Evolutionary conservation across 1,140 invertebrate species (phyloP).

Genomic region (Scaptomyza montana): DNA sequence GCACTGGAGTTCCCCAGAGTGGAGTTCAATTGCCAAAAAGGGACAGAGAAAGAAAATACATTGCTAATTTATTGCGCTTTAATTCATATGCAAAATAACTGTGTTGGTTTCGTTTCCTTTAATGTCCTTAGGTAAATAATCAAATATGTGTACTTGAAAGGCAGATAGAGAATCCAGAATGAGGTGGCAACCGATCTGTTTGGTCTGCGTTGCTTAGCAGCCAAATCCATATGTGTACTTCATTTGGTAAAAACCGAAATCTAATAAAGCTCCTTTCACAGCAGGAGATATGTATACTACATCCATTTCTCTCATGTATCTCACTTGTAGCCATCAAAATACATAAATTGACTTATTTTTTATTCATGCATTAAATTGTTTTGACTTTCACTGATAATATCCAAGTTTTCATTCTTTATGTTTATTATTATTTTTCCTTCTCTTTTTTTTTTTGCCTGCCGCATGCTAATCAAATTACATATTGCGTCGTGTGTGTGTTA

Average conservation of each 20-base stretch:
- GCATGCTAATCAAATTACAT: slow-evolving; percentile 80
- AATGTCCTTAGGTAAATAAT: slow-evolving; percentile 72
- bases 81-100: slow-evolving; percentile 78
- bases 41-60: slow-evolving; percentile 18
- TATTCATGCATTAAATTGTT: slow-evolving; percentile 82
- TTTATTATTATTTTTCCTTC: slow-evolving; percentile 61
- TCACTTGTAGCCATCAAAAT: neutral
- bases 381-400: slow-evolving; percentile 74
- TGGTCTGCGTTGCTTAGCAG: slow-evolving; percentile 30
- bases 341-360: slow-evolving; percentile 54
- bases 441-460: slow-evolving; percentile 28
- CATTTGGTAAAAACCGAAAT: slow-evolving; percentile 41
- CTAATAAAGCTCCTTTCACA: slow-evolving; percentile 63
- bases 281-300: slow-evolving; percentile 43
- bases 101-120: slow-evolving; percentile 47
- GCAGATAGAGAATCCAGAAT: slow-evolving; percentile 9
- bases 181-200: slow-evolving; percentile 7
- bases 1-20: neutral
- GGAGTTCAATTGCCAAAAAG: slow-evolving; percentile 44
- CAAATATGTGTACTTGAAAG: slow-evolving; percentile 65
- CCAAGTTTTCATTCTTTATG: slow-evolving; percentile 70
- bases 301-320: slow-evolving; percentile 16
- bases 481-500: slow-evolving; percentile 28
- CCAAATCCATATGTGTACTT: slow-evolving; percentile 50
- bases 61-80: slow-evolving; percentile 81